phyloP scores from a whole-genome alignment of 2,113 vertebrate genomes.

The Odobenus rosmarus region DNA sequence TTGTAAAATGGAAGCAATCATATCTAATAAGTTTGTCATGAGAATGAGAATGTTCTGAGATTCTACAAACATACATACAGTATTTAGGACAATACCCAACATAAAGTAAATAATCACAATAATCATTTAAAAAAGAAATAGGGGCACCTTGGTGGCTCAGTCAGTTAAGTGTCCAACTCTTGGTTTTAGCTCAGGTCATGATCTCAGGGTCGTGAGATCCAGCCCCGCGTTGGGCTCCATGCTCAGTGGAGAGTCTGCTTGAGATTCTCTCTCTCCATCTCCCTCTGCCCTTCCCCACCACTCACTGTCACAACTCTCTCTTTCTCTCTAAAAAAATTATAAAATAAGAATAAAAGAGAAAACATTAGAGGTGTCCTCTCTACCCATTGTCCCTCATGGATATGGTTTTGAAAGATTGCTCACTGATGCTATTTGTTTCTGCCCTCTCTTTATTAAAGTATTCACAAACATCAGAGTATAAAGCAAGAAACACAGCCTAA shows the following conservation, averaged over 20 bases:
- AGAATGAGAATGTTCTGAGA: not conserved
- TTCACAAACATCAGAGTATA: not conserved
- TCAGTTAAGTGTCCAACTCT: not conserved
- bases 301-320: not conserved
- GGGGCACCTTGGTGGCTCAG: not conserved
- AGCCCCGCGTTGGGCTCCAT: not conserved
- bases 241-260: not conserved
- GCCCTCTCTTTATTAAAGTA: not conserved
- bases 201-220: not conserved
- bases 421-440: not conserved
- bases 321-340: not conserved
- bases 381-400: not conserved
- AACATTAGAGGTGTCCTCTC: not conserved
- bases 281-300: not conserved
- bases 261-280: not conserved
- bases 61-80: not conserved
- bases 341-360: not conserved
- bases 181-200: not conserved
- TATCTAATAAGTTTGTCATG: not conserved
- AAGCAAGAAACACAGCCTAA: not conserved
- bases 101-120: constrained; percentile 1
- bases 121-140: not conserved
- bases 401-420: not conserved
- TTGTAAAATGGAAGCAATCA: not conserved
- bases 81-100: not conserved